Evolutionary conservation across 1,140 invertebrate genomes (phyloP).

Genomic region (Drosophila santomea): DNA sequence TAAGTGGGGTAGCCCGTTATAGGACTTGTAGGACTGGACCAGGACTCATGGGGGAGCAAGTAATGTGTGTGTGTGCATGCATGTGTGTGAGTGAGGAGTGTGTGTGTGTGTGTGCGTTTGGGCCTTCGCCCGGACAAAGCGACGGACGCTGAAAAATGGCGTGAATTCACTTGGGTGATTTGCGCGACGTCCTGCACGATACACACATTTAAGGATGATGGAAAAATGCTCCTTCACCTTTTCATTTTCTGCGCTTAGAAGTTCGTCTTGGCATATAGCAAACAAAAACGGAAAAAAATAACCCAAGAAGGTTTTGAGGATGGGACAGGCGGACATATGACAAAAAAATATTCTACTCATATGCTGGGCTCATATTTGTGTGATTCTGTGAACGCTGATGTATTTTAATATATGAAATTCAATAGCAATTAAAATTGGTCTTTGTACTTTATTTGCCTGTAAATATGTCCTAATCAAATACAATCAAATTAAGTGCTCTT

Average conservation of each 20-base stretch:
- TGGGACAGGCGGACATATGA: conserved; percentile 21
- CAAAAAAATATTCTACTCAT: conserved; percentile 3
- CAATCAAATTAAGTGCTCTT: not conserved
- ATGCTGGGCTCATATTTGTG: not conserved
- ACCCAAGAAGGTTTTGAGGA: conserved; percentile 3
- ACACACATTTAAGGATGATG: conserved; percentile 61
- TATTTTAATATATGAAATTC: conserved; percentile 4
- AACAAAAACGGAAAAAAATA: conserved; percentile 15
- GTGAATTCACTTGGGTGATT: conserved; percentile 82
- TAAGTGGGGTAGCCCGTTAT: conserved; percentile 58
- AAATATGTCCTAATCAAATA: not conserved
- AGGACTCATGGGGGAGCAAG: conserved; percentile 1
- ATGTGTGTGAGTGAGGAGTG: conserved; percentile 12
- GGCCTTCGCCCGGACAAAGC: conserved; percentile 55
- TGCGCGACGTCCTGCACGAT: conserved; percentile 63
- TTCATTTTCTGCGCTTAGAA: conserved; percentile 47
- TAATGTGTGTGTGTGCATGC: conserved; percentile 14
- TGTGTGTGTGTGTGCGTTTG: conserved; percentile 37
- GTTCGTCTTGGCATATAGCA: conserved; percentile 33
- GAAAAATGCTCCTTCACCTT: conserved; percentile 49
- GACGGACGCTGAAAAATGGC: conserved; percentile 83
- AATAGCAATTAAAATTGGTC: not conserved
- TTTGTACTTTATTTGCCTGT: not conserved
- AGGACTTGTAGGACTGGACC: conserved; percentile 43
- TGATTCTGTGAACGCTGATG: not conserved